A percentile compares a stretch with the other conserved stretches of the same genome.
These are phyloP conservation scores for Galerucella calmariensis DNA, from an alignment of 2,888 invertebrate genomes.

Conservation along the genomic window DNA sequence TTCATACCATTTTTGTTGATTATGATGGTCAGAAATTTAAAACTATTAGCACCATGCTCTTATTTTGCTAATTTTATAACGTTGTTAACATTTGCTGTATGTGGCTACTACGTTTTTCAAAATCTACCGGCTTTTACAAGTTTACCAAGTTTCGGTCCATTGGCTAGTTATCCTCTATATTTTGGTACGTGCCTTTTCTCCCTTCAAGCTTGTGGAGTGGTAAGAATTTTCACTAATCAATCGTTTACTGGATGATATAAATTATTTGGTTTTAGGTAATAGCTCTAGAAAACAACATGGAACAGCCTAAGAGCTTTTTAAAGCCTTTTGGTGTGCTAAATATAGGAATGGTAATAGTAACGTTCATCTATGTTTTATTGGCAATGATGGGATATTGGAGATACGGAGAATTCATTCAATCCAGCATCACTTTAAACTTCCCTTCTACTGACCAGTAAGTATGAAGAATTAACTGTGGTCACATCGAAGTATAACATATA, in stretches of 20 bases:
- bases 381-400: conserved; percentile 89
- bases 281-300: conserved; percentile 92
- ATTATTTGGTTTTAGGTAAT: conserved; percentile 74
- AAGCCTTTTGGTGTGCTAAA: conserved; percentile 84
- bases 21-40: conserved; percentile 86
- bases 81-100: conserved; percentile 83
- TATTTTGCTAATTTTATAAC: conserved; percentile 89
- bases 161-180: conserved; percentile 85
- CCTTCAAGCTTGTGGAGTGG: conserved; percentile 93
- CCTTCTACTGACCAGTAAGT: conserved; percentile 70
- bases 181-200: conserved; percentile 97
- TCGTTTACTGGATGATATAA: too few relatives aligned
- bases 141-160: conserved; percentile 72
- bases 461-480: not conserved
- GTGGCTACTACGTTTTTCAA: conserved; percentile 85
- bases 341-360: conserved; percentile 82
- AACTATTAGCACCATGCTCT: conserved; percentile 89
- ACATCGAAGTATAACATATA: not conserved
- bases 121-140: conserved; percentile 74
- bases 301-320: conserved; percentile 81
- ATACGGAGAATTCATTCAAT: conserved; percentile 76
- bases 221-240: conserved; percentile 64
- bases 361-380: conserved; percentile 78
- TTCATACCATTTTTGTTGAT: conserved; percentile 77
- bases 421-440: conserved; percentile 86